Evolutionary conservation across 2,113 vertebrate species (phyloP), one percentile per base, ranked within the genome.

Genomic region (Ardeotis arabs): DNA sequence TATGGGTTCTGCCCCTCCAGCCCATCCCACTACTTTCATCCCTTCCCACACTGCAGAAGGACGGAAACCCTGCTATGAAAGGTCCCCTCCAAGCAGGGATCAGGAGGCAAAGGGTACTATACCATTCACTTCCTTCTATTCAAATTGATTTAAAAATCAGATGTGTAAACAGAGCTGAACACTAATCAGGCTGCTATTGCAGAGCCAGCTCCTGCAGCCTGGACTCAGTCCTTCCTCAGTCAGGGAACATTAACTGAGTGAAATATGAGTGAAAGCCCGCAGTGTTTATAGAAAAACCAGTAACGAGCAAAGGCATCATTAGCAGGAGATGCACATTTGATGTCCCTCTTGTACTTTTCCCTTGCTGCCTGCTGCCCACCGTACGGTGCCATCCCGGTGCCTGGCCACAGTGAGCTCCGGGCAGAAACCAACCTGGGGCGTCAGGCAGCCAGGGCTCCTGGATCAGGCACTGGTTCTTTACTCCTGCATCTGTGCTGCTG

Each of bases 331-430:
- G n/a, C 16, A 49, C 5, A 55, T n/a, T 58, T 17, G 23, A 14
- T 75, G 4, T 67, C 21, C 10, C 7, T 39, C 55, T 45, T n/a
- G 56, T 52, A 12, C 2, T 15, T 50, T 63, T 50, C 41, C 72
- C n/a, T 15, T 72, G 35, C 33, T 62, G 37, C 55, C 17, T 66
- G 37, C 50, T 14, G 10, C 47, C 49, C 41, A 25, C 8, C 0
- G 2, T 35, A 8, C 0, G 1, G 12, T 88, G 56, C 37, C 13
- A 9, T 16, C 16, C 33, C 0, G 2, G 10, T 0, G 1, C 12
- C 24, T 12, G 39, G 52, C 62, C 45, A 6, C 10, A 5, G n/a
- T 31, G 4, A 52, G 15, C 22, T 56, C 45, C 1, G 13, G 35
- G 60, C 23, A 60, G 39, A 29, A 60, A 19, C 14, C 39, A 68